Evolutionary conservation across 2,888 invertebrate genomes (phyloP), one percentile per base, ranked within the genome.

Genomic region (Caenorhabditis becei): DNA sequence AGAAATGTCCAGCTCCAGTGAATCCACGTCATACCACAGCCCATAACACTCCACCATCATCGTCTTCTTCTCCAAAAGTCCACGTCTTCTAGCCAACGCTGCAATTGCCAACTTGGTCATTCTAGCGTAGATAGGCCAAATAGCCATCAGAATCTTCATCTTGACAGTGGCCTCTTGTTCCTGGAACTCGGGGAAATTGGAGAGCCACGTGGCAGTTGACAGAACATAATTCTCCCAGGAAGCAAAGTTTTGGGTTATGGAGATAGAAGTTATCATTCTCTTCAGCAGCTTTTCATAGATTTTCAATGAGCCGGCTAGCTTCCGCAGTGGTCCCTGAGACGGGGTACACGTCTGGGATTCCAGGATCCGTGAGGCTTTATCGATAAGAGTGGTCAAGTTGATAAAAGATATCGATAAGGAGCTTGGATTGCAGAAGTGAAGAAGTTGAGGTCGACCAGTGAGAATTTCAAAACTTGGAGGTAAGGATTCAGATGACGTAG

Each of bases 11-110:
- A 72, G 35, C 16, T 54, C 32, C 47, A 72, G 23, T 14, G 62
- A 63, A 18, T 72, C 56, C 35, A 72, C 71, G 54, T 63, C 71
- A 54, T 63, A 44, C 35, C 62, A 72, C 54, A 72, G 7, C 3
- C 71, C 71, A 32, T 72, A 63, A 35, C 71, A 63, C 63, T 72
- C 63, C 8, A 63, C 71, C 11, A 72, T 63, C 47, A 56, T 63
- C 10, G 62, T 44, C 5, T 35, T 44, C 3, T 20, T 47, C 7
- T n/a, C 23, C 2, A 71, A 20, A 8, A 54, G 44, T 3, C 28
- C 20, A 16, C 71, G 41, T 26, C 63, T 53, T n/a, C 71, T 18
- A 0, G 51, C 63, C 54, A 72, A 18, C 16, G 71, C 71, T 0
- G 71, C 63, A 2, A 53, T 20, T 14, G 63, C 71, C 41, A 72